Evolutionary conservation across 2,888 invertebrate species (phyloP).

Genomic region (Geotrupes spiniger): DNA sequence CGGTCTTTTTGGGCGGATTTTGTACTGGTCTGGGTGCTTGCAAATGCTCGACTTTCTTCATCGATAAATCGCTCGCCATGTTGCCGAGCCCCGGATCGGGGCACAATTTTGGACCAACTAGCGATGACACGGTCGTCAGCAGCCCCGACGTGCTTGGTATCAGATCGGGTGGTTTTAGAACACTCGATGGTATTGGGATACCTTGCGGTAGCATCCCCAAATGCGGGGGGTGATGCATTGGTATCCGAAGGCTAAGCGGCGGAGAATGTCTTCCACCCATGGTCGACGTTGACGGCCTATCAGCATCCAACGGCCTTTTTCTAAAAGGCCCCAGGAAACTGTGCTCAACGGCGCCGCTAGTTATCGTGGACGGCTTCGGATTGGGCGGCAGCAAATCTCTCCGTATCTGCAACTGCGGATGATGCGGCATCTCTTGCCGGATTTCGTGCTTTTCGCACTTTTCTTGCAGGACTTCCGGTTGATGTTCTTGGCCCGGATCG

Average conservation of each 20-base stretch:
- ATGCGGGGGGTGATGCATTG: conserved; percentile 31
- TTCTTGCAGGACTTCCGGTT: conserved; percentile 49
- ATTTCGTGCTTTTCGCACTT: conserved; percentile 68
- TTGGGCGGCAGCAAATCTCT: conserved; percentile 65
- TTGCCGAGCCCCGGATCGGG: conserved; percentile 29
- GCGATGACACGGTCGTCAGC: conserved; percentile 40
- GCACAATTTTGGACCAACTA: conserved; percentile 6
- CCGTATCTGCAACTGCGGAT: conserved; percentile 65
- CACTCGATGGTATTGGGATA: conserved; percentile 34
- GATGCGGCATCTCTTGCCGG: conserved; percentile 9
- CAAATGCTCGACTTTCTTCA: conserved; percentile 44
- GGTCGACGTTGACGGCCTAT: conserved; percentile 42
- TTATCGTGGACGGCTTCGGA: conserved; percentile 43
- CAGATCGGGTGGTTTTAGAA: conserved; percentile 47
- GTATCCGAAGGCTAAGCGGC: conserved; percentile 41
- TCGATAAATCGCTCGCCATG: conserved; percentile 47
- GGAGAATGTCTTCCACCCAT: conserved; percentile 40
- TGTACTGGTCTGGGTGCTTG: conserved; percentile 53
- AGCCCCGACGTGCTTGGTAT: conserved; percentile 43
- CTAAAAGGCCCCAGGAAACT: conserved; percentile 56
- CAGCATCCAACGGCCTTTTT: conserved; percentile 58
- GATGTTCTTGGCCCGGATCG: conserved; percentile 48
- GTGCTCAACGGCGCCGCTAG: conserved; percentile 52
- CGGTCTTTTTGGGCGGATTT: conserved; percentile 65
- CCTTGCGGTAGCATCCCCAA: conserved; percentile 33